Percentiles rank a stretch among this genome's conserved stretches.
Evolutionary conservation across 2,797 vertebrate genomes (phyloP).

Genomic region (Trichosurus vulpecula): DNA sequence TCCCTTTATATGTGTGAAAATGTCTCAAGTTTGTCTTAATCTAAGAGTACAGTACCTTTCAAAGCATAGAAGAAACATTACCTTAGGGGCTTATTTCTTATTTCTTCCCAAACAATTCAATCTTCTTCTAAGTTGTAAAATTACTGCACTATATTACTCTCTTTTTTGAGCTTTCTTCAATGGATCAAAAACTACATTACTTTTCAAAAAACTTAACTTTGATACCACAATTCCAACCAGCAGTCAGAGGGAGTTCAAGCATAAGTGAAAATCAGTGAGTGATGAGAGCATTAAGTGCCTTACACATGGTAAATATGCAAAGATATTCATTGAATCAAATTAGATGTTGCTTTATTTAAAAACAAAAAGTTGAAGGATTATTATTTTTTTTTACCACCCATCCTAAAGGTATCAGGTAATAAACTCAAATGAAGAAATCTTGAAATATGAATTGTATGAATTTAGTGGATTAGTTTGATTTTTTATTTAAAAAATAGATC

Average conservation of each 20-base stretch:
- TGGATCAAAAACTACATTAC: neutral
- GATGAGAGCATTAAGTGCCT: neutral
- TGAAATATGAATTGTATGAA: too few relatives aligned
- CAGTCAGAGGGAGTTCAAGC: neutral
- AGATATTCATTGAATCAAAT: neutral
- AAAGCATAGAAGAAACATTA: neutral
- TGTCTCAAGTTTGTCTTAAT: neutral
- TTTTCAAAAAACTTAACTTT: conserved; percentile 16
- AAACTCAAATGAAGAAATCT: conserved; percentile 31
- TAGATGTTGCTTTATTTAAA: conserved; percentile 25
- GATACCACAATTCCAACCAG: conserved; percentile 14
- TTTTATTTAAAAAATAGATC: too few relatives aligned
- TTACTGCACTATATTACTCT: neutral
- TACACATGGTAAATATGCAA: neutral
- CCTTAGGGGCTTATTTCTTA: neutral
- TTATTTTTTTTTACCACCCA: neutral
- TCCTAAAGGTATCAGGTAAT: neutral
- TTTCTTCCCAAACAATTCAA: neutral
- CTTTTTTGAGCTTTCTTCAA: neutral
- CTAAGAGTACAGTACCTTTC: neutral
- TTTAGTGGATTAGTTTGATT: too few relatives aligned
- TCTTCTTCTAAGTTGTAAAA: too few relatives aligned
- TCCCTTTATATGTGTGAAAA: neutral
- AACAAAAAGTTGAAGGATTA: neutral
- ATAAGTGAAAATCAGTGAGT: conserved; percentile 11